Evolutionary conservation across 2,888 invertebrate species (phyloP).

Genomic region (Xestia sexstrigata): DNA sequence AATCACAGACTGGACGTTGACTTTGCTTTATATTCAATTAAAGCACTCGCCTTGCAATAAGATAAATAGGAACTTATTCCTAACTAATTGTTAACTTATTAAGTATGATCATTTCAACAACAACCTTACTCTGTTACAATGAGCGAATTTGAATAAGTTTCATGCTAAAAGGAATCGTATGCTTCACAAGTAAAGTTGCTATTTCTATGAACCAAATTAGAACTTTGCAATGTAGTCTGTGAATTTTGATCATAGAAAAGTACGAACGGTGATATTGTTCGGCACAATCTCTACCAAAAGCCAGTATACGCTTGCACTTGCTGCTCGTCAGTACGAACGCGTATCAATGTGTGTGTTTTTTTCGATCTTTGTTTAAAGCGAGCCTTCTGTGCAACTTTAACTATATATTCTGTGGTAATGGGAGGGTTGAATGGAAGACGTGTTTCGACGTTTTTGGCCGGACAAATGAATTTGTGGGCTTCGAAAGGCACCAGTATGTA

Average conservation of each 20-base stretch:
- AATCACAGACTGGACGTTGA: background rate
- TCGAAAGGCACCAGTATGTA: background rate
- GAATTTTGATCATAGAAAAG: background rate
- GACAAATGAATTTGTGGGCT: slow-evolving; percentile 58
- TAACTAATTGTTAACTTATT: too few relatives aligned
- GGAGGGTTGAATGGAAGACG: slow-evolving; percentile 42
- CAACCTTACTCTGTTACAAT: background rate
- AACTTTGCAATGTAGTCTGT: background rate
- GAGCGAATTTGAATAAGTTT: background rate
- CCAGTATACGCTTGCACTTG: background rate
- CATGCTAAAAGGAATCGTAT: background rate
- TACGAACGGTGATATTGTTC: too few relatives aligned
- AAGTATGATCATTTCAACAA: background rate
- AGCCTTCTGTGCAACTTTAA: background rate
- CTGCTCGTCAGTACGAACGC: background rate
- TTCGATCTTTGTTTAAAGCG: background rate
- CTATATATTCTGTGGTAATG: background rate
- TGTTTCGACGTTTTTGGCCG: slow-evolving; percentile 51
- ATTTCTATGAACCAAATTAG: background rate
- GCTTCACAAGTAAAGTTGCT: background rate
- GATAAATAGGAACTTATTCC: background rate
- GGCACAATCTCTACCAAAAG: background rate
- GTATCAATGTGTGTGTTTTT: background rate
- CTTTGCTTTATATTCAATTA: too few relatives aligned
- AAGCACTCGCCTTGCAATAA: background rate